phyloP scores from a whole-genome alignment of 2,113 vertebrate species.

The Thunnus maccoyii region DNA sequence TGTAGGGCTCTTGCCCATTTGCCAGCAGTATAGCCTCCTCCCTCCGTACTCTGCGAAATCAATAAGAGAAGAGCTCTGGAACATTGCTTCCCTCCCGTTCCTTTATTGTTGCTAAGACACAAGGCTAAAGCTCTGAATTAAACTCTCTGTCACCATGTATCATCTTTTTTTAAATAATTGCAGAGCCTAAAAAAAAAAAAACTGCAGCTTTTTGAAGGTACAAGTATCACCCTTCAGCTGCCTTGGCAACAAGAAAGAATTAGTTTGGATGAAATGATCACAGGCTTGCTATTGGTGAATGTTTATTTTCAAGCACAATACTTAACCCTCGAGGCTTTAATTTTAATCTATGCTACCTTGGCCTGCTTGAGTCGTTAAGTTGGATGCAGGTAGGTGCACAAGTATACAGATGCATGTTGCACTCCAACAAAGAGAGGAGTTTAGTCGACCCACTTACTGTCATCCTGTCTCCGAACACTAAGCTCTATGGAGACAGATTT shows the following conservation, averaged over 20 bases:
- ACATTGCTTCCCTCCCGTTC: constrained; percentile 30
- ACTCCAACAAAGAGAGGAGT: constrained; percentile 49
- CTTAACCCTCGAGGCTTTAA: constrained; percentile 28
- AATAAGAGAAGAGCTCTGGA: constrained; percentile 58
- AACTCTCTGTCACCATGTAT: constrained; percentile 39
- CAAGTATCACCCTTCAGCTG: constrained; percentile 33
- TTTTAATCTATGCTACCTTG: constrained; percentile 44
- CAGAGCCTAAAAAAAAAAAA: constrained; percentile 21
- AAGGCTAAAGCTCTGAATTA: constrained; percentile 49
- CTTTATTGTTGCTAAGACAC: constrained; percentile 77
- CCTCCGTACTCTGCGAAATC: constrained; percentile 50
- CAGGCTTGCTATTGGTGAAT: not conserved
- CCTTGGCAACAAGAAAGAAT: constrained; percentile 58
- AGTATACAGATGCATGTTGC: constrained; percentile 44
- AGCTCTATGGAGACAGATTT: constrained; percentile 61
- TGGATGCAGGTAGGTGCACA: constrained; percentile 47
- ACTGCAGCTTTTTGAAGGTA: constrained; percentile 15
- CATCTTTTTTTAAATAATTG: constrained; percentile 39
- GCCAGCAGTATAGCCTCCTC: constrained; percentile 50
- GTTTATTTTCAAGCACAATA: constrained; percentile 35
- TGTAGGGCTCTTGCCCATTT: constrained; percentile 54
- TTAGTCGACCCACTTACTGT: constrained; percentile 69
- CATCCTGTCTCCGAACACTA: constrained; percentile 56
- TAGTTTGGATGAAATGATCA: constrained; percentile 35
- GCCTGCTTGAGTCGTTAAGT: constrained; percentile 44